These are phyloP conservation scores for Zoanthus sansibaricus DNA, from an alignment of 92 coral and sea anemone genomes.

Conservation along the genomic window DNA sequence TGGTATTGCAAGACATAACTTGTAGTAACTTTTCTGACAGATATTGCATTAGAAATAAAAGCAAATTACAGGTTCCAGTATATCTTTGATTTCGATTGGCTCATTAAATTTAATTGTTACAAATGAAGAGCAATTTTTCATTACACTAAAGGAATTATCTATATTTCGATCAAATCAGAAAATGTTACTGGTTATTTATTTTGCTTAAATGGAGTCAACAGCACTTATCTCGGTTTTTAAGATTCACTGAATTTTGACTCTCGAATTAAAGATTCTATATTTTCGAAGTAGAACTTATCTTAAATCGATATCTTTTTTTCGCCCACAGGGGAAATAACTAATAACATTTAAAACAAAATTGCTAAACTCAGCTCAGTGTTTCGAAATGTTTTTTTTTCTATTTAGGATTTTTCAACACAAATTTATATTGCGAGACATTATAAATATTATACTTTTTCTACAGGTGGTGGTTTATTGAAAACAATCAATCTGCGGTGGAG, in stretches of 20 bases:
- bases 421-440: too few species aligned
- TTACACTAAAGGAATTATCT: not conserved
- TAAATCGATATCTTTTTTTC: too few species aligned
- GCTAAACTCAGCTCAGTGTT: too few species aligned
- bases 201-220: not conserved
- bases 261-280: not conserved
- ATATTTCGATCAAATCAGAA: not conserved
- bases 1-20: not conserved
- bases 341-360: too few species aligned
- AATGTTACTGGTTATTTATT: not conserved
- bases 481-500: too few species aligned
- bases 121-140: constrained; percentile 3
- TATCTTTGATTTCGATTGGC: not conserved
- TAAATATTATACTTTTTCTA: too few species aligned
- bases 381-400: too few species aligned
- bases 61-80: not conserved
- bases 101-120: not conserved
- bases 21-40: not conserved
- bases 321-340: too few species aligned
- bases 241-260: not conserved
- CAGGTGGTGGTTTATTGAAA: too few species aligned
- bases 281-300: not conserved
- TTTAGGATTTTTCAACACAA: too few species aligned
- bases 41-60: not conserved
- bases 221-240: not conserved